These are phyloP conservation scores for Neotragus moschatus DNA, from an alignment of 2,113 vertebrate genomes.

Conservation along the genomic window DNA sequence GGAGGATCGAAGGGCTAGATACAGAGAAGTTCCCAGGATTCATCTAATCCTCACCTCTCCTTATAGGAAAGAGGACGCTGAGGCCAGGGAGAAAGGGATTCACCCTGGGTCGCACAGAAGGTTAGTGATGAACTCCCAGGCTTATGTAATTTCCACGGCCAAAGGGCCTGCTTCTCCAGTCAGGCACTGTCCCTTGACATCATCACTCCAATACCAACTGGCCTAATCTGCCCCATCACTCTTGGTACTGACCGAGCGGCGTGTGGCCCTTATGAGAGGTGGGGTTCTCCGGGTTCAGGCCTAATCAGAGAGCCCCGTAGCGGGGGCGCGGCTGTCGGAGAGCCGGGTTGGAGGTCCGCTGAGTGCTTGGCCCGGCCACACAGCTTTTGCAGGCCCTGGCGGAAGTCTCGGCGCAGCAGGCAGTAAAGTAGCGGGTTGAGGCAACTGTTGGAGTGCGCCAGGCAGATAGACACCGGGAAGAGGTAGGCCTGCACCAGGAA, in stretches of 20 bases:
- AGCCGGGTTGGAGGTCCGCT: rapidly evolving
- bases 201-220: background rate
- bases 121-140: background rate
- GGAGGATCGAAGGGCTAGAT: background rate
- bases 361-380: conserved; percentile 81
- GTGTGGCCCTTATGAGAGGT: background rate
- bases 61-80: background rate
- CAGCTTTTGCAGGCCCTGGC: conserved; percentile 69
- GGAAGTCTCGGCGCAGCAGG: background rate
- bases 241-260: background rate
- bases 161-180: background rate
- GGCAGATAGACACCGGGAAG: background rate
- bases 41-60: background rate
- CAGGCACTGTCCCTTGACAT: background rate
- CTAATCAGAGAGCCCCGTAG: too few species aligned
- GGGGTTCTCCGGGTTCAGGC: background rate
- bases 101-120: background rate
- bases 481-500: conserved; percentile 27
- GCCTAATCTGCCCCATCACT: background rate
- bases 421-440: conserved; percentile 17
- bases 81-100: too few species aligned
- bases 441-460: conserved; percentile 21
- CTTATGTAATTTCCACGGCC: background rate
- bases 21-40: background rate
- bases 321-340: background rate